Conservation (phyloP, 2,113 vertebrate genomes). For the Coregonus clupeaformis region DNA sequence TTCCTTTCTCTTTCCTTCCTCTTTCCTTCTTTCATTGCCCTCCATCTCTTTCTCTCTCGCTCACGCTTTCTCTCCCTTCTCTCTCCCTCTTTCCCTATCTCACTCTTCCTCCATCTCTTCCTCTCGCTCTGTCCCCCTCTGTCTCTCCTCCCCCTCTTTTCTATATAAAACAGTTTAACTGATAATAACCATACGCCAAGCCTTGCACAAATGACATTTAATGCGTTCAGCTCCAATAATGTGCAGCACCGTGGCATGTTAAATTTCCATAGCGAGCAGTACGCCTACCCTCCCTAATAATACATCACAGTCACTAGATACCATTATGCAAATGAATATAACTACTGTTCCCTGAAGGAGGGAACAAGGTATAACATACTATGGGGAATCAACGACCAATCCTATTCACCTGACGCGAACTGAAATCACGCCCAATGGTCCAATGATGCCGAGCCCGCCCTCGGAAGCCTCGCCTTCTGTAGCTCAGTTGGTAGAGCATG, state of each 20-base stretch:
- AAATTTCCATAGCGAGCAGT: slow-evolving; percentile 68
- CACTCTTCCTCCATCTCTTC: slow-evolving; percentile 24
- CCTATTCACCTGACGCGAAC: too few relatives aligned
- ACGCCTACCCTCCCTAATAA: slow-evolving; percentile 51
- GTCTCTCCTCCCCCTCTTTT: slow-evolving; percentile 41
- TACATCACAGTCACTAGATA: slow-evolving; percentile 71
- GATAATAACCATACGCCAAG: slow-evolving; percentile 64
- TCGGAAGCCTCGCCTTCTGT: too few relatives aligned
- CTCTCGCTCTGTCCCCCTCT: slow-evolving; percentile 25
- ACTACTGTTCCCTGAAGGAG: not conserved
- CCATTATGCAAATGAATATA: slow-evolving; percentile 69
- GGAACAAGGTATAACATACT: not conserved
- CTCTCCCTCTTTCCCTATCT: slow-evolving; percentile 11
- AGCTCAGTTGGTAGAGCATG: too few relatives aligned
- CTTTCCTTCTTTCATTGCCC: not conserved
- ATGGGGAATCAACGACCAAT: too few relatives aligned
- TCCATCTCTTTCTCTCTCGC: slow-evolving; percentile 19
- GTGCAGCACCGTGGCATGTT: slow-evolving; percentile 61
- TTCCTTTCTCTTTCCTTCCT: too few relatives aligned
- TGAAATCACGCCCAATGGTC: too few relatives aligned
- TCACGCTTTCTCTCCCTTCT: slow-evolving; percentile 1
- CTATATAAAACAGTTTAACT: slow-evolving; percentile 67
- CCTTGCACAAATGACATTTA: slow-evolving; percentile 71
- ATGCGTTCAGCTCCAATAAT: slow-evolving; percentile 72
- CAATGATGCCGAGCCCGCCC: too few relatives aligned